These are phyloP conservation scores for Montifringilla adamsi DNA, from an alignment of 2,113 vertebrate species.

Conservation along the genomic window DNA sequence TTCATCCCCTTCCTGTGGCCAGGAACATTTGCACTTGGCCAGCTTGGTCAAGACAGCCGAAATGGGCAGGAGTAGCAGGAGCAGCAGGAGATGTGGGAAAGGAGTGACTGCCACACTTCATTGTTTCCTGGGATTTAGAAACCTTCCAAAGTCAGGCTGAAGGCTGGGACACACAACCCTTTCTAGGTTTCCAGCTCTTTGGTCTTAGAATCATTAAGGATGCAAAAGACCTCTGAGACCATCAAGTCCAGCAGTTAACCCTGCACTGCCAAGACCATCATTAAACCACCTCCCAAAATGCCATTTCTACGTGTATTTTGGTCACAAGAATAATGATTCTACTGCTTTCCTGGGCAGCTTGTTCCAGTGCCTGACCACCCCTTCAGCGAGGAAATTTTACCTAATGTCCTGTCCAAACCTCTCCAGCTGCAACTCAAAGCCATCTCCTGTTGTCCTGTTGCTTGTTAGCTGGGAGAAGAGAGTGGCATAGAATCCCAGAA, in stretches of 20 bases:
- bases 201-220: background rate
- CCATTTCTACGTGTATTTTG: background rate
- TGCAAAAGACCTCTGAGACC: background rate
- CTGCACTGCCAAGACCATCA: background rate
- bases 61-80: background rate
- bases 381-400: background rate
- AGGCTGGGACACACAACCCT: background rate
- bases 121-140: background rate
- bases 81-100: background rate
- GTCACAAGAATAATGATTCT: too few relatives aligned
- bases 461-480: background rate
- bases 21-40: background rate
- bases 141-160: background rate
- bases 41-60: rapidly evolving
- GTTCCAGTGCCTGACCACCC: background rate
- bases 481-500: background rate
- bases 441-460: background rate
- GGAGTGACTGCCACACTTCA: background rate
- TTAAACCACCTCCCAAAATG: background rate
- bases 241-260: background rate
- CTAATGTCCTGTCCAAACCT: background rate
- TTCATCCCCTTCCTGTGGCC: background rate
- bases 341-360: background rate
- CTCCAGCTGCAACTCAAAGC: background rate
- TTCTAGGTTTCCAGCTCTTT: background rate